Percentiles rank a stretch among this genome's conserved stretches.
phyloP scores from a whole-genome alignment of 2,797 vertebrate species.

The Nothura maculosa region DNA sequence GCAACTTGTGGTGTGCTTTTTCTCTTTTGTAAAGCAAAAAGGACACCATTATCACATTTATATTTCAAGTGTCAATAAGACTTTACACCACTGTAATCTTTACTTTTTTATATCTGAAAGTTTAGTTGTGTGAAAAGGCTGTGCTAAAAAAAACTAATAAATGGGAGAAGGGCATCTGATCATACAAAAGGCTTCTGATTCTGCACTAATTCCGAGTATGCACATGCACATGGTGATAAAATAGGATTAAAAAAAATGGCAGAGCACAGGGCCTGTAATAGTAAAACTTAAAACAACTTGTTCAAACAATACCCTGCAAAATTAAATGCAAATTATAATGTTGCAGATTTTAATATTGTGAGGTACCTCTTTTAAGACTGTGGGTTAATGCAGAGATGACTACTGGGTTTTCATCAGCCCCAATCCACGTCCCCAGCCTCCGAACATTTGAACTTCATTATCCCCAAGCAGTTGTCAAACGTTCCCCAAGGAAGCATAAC shows the following conservation, averaged over 20 bases:
- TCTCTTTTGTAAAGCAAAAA: background rate
- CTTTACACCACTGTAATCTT: background rate
- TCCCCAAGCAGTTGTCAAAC: conserved; percentile 31
- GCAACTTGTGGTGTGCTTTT: background rate
- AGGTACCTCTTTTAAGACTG: background rate
- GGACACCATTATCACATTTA: background rate
- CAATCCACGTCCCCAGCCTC: background rate
- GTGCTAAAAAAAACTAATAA: background rate
- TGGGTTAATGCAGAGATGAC: conserved; percentile 5
- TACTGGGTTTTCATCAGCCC: conserved; percentile 1
- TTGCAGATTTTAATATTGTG: background rate
- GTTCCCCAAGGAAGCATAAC: background rate
- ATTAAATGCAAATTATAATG: background rate
- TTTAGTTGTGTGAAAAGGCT: background rate
- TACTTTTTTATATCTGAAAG: background rate
- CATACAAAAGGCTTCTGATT: background rate
- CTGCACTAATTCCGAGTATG: background rate
- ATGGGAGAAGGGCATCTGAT: background rate
- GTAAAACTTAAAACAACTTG: background rate
- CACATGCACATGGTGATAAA: background rate
- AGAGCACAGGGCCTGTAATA: background rate
- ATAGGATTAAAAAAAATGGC: background rate
- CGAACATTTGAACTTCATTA: conserved; percentile 38
- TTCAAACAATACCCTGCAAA: background rate
- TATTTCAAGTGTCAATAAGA: background rate